Conservation (phyloP, 2,797 vertebrate genomes). For the Hemitrygon akajei region DNA sequence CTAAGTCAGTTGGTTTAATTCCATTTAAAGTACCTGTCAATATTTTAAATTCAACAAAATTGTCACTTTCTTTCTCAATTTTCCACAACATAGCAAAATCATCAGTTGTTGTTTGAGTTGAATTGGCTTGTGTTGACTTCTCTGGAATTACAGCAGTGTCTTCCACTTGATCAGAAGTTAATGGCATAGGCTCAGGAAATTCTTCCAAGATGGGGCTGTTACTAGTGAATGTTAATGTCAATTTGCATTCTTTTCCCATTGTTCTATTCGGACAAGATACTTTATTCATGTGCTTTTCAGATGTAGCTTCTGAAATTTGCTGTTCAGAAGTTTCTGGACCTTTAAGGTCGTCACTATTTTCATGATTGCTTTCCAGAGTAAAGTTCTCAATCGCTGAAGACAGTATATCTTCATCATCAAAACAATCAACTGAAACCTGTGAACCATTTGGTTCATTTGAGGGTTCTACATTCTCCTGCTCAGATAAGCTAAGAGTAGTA, state of each 20-base stretch:
- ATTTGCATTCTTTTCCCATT: conserved; percentile 64
- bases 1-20: conserved; percentile 64
- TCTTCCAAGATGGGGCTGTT: conserved; percentile 48
- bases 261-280: conserved; percentile 60
- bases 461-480: conserved; percentile 4
- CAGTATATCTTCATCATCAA: neutral
- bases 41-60: conserved; percentile 54
- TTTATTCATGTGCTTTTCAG: conserved; percentile 47
- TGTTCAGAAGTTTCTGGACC: neutral
- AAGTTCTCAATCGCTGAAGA: neutral
- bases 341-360: neutral
- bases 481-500: neutral
- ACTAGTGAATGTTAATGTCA: conserved; percentile 73
- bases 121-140: conserved; percentile 34
- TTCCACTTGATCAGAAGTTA: neutral
- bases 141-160: neutral
- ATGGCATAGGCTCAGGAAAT: neutral
- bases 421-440: neutral
- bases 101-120: conserved; percentile 74
- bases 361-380: neutral
- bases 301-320: neutral
- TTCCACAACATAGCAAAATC: conserved; percentile 87
- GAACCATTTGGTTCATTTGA: neutral
- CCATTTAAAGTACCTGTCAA: conserved; percentile 60
- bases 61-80: conserved; percentile 60